Evolutionary conservation across 2,888 invertebrate genomes (phyloP).

Genomic region (Dynastes maya): DNA sequence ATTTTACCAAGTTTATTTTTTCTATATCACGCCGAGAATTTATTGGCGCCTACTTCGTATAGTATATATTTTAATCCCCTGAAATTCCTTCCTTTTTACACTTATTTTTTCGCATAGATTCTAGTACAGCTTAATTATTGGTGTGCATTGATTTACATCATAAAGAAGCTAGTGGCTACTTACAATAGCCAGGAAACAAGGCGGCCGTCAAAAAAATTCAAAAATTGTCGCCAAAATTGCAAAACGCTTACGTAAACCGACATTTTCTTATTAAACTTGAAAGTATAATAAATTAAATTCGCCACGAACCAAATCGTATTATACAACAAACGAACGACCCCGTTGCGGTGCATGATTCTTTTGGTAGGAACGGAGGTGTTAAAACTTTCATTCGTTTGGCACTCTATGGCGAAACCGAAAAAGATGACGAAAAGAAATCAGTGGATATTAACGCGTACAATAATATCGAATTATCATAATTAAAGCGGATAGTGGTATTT

Average conservation of each 20-base stretch:
- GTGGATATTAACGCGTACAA: constrained; percentile 23
- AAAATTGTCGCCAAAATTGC: constrained; percentile 16
- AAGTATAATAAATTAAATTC: constrained; percentile 51
- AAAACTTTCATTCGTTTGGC: constrained; percentile 45
- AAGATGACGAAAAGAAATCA: constrained; percentile 30
- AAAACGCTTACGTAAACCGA: constrained; percentile 45
- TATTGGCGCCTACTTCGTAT: too few relatives aligned
- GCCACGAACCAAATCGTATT: constrained; percentile 37
- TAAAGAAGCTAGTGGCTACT: too few relatives aligned
- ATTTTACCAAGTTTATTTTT: too few relatives aligned
- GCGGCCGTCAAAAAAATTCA: background rate
- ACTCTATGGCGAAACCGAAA: constrained; percentile 34
- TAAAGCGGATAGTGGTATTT: constrained; percentile 29
- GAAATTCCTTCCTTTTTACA: too few relatives aligned
- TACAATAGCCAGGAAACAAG: constrained; percentile 11
- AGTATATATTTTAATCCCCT: too few relatives aligned
- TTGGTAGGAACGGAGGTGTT: constrained; percentile 28
- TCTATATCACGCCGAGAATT: too few relatives aligned
- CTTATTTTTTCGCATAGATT: too few relatives aligned
- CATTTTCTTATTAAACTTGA: constrained; percentile 47
- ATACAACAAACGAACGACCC: constrained; percentile 27
- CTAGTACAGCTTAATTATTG: too few relatives aligned
- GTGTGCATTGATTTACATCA: too few relatives aligned
- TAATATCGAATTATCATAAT: constrained; percentile 35
- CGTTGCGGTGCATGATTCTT: constrained; percentile 33